A percentile compares a stretch with the other conserved stretches of the same genome.
Conservation (phyloP, 2,797 vertebrate species). For the Acrocephalus scirpaceus region DNA sequence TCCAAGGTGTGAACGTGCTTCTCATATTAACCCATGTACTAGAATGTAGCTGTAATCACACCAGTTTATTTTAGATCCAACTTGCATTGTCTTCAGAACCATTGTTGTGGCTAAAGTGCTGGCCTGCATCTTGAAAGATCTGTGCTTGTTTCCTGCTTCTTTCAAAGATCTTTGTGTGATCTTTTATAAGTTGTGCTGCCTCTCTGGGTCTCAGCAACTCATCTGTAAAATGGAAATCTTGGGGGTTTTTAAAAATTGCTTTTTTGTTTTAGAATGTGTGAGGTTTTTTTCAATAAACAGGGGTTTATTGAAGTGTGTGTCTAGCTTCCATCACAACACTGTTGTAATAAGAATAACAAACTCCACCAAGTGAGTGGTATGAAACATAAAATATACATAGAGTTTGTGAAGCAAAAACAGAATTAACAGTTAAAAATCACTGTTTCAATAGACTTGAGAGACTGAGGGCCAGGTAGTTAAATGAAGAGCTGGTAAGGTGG, state of each 20-base stretch:
- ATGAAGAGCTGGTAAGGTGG: not conserved
- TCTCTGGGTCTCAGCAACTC: not conserved
- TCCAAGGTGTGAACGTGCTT: not conserved
- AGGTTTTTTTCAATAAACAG: accelerated
- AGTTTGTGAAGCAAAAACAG: not conserved
- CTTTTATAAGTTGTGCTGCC: not conserved
- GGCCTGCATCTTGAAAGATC: not conserved
- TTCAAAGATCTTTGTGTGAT: not conserved
- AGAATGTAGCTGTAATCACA: not conserved
- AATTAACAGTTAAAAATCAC: not conserved
- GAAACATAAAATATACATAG: not conserved
- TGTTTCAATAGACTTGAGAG: not conserved
- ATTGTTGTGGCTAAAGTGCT: not conserved
- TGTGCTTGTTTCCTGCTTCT: not conserved
- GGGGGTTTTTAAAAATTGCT: not conserved
- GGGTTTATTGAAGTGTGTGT: not conserved
- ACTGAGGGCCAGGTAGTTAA: not conserved
- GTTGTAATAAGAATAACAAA: not conserved
- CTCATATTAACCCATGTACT: accelerated
- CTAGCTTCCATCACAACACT: not conserved
- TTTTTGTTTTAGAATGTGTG: not conserved
- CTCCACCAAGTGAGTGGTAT: not conserved
- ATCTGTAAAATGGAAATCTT: not conserved
- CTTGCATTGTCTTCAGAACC: not conserved
- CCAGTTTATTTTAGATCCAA: not conserved